Percentiles rank a stretch among this genome's conserved stretches.
Conservation (phyloP, 2,113 vertebrate species). For the Rafetus swinhoei region DNA sequence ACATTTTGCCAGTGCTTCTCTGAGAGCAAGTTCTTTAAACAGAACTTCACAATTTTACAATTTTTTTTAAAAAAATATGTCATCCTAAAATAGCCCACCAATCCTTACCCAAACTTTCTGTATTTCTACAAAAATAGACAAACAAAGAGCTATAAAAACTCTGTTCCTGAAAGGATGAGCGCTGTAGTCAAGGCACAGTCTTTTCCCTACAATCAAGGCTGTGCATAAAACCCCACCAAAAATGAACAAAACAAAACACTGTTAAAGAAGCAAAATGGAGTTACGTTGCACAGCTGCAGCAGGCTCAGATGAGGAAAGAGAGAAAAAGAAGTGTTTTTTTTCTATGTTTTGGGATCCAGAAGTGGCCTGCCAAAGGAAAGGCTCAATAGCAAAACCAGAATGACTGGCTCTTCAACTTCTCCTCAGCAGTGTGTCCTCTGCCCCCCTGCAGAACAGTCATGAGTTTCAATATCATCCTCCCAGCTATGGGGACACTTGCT, state of each 20-base stretch:
- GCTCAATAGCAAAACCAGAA: constrained; percentile 65
- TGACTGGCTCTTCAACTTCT: constrained; percentile 61
- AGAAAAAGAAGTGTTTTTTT: constrained; percentile 42
- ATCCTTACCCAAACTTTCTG: constrained; percentile 79
- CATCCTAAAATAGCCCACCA: constrained; percentile 80
- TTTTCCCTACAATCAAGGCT: constrained; percentile 70
- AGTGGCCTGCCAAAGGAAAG: constrained; percentile 66
- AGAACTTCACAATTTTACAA: constrained; percentile 87
- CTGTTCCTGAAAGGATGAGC: constrained; percentile 79
- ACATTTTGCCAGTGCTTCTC: constrained; percentile 84
- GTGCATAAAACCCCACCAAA: constrained; percentile 55
- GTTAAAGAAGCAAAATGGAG: constrained; percentile 71
- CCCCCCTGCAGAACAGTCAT: constrained; percentile 38
- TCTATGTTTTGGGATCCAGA: constrained; percentile 63
- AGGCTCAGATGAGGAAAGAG: constrained; percentile 80
- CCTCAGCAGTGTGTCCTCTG: constrained; percentile 30
- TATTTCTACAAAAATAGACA: constrained; percentile 85
- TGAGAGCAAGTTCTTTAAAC: constrained; percentile 94
- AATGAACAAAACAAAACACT: constrained; percentile 68
- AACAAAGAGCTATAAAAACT: constrained; percentile 79
- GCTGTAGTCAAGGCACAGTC: constrained; percentile 69
- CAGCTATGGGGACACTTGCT: constrained; percentile 27
- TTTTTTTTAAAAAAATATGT: constrained; percentile 78
- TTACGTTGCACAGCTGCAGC: constrained; percentile 72
- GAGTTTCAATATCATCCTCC: constrained; percentile 10